Evolutionary conservation across 2,113 vertebrate genomes (phyloP).

Genomic region (Nerophis lumbriciformis): DNA sequence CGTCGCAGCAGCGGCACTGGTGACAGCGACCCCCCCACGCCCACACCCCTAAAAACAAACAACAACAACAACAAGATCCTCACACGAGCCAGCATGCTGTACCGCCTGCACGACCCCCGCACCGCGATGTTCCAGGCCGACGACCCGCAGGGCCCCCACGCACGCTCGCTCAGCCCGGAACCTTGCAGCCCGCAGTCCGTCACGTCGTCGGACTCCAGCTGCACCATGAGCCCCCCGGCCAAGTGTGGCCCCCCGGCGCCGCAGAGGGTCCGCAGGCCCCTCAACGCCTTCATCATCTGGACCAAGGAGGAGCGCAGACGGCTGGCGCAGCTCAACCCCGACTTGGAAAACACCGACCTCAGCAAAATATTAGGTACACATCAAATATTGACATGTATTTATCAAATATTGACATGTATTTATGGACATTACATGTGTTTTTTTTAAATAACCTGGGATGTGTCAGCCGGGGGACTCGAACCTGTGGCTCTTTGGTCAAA

Average conservation of each 20-base stretch:
- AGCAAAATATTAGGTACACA: conserved; percentile 77
- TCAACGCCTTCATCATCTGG: conserved; percentile 82
- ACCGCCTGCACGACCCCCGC: conserved; percentile 42
- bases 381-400: not conserved
- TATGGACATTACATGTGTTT: not conserved
- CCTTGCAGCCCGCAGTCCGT: conserved; percentile 66
- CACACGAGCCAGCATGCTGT: conserved; percentile 42
- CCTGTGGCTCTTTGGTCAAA: too few relatives aligned
- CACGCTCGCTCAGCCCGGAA: conserved; percentile 41
- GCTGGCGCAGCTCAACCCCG: conserved; percentile 70
- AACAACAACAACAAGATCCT: not conserved
- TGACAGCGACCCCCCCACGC: conserved; percentile 27
- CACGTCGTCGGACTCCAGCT: conserved; percentile 70
- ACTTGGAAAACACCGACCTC: conserved; percentile 79
- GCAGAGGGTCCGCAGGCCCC: conserved; percentile 73
- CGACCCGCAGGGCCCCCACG: conserved; percentile 9
- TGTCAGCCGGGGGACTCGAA: too few relatives aligned
- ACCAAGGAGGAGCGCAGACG: conserved; percentile 78
- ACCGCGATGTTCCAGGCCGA: conserved; percentile 28
- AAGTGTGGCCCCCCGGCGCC: conserved; percentile 40
- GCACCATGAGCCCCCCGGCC: conserved; percentile 74
- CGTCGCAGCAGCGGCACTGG: conserved; percentile 31
- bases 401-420: too few relatives aligned
- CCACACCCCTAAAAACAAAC: not conserved
- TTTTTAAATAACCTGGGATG: too few relatives aligned